Conservation (phyloP, 2,797 vertebrate genomes). For the Arrhamphus sclerolepis region DNA sequence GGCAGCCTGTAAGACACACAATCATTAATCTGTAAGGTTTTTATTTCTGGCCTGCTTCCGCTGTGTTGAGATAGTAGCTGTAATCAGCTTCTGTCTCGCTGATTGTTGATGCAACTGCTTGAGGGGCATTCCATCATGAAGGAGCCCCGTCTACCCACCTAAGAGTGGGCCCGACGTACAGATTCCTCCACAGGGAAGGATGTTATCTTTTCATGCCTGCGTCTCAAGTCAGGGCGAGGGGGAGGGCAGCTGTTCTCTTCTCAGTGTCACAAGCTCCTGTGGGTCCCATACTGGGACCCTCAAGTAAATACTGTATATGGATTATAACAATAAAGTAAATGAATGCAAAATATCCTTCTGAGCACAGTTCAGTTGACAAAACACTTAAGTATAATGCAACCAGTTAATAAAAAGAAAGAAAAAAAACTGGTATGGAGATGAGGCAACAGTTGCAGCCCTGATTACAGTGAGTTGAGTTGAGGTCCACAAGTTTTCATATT, state of each 20-base stretch:
- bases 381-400: too few species aligned
- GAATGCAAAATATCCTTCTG: too few species aligned
- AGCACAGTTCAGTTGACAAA: too few species aligned
- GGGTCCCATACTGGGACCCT: conserved; percentile 26
- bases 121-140: conserved; percentile 71
- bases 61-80: conserved; percentile 10
- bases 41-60: neutral
- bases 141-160: conserved; percentile 52
- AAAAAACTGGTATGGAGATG: too few species aligned
- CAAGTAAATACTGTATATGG: too few species aligned
- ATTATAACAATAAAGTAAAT: too few species aligned
- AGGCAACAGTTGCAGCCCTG: too few species aligned
- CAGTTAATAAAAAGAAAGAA: too few species aligned
- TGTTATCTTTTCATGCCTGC: conserved; percentile 74
- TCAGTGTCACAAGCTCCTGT: conserved; percentile 37
- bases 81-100: conserved; percentile 38
- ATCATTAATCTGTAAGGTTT: conserved; percentile 14
- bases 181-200: conserved; percentile 72
- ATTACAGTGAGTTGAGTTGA: too few species aligned
- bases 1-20: neutral
- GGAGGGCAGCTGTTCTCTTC: conserved; percentile 52
- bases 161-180: conserved; percentile 51
- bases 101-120: conserved; percentile 76
- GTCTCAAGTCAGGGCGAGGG: conserved; percentile 39
- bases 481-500: too few species aligned